phyloP scores from a whole-genome alignment of 2,888 invertebrate genomes.

The Hemaris fuciformis region DNA sequence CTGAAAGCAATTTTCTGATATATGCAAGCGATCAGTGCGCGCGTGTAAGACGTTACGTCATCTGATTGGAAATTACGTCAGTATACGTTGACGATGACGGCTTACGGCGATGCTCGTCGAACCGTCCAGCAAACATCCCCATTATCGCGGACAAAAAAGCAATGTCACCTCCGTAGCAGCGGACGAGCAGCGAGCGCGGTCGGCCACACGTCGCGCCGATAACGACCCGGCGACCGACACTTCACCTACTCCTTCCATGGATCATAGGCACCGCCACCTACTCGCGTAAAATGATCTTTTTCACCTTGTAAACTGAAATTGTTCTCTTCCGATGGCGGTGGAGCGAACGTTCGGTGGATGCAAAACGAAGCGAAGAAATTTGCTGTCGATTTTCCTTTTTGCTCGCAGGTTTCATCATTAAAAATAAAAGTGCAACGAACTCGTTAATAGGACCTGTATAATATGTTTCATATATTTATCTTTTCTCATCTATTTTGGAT shows the following conservation, averaged over 20 bases:
- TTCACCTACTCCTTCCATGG: slow-evolving; percentile 35
- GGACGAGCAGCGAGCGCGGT: slow-evolving; percentile 17
- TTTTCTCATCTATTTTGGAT: slow-evolving; percentile 53
- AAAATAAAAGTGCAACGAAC: slow-evolving; percentile 3
- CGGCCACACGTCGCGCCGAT: slow-evolving; percentile 37
- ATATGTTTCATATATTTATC: slow-evolving; percentile 16
- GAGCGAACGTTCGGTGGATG: background rate
- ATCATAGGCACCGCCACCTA: slow-evolving; percentile 15
- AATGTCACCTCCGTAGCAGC: slow-evolving; percentile 51
- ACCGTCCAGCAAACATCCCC: slow-evolving; percentile 35
- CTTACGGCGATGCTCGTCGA: slow-evolving; percentile 19
- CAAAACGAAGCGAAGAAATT: background rate
- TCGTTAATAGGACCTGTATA: slow-evolving; percentile 21
- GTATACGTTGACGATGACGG: slow-evolving; percentile 28
- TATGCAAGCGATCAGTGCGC: background rate
- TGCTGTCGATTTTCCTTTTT: background rate
- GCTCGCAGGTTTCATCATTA: background rate
- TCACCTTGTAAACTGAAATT: slow-evolving; percentile 12
- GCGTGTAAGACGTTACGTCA: slow-evolving; percentile 24
- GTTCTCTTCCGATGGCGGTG: background rate
- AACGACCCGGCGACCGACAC: slow-evolving; percentile 41
- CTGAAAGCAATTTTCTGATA: background rate
- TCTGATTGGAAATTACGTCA: slow-evolving; percentile 42
- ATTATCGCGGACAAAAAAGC: slow-evolving; percentile 39
- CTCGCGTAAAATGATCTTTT: slow-evolving; percentile 8